Conservation (phyloP, 2,797 vertebrate species). For the Taeniopygia guttata region DNA sequence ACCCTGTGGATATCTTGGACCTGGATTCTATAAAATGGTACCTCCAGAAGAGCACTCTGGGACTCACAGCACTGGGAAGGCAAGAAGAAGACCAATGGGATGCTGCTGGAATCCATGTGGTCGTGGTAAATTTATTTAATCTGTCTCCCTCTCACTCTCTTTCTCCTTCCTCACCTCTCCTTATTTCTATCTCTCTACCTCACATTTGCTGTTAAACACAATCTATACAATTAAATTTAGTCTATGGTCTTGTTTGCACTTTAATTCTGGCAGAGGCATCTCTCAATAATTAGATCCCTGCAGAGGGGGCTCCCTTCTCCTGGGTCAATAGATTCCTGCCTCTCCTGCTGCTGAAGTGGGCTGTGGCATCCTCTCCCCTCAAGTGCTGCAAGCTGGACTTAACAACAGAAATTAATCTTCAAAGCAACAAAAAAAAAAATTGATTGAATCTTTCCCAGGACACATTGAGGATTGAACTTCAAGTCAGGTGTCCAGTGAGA, state of each 20-base stretch:
- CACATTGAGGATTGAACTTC: background rate
- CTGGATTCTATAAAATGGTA: background rate
- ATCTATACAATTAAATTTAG: rapidly evolving
- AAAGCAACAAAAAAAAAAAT: background rate
- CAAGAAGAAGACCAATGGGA: background rate
- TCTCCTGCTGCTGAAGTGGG: background rate
- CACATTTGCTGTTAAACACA: background rate
- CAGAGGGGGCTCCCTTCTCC: background rate
- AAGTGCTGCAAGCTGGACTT: background rate
- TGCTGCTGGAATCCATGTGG: background rate
- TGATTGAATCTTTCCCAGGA: background rate
- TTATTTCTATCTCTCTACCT: background rate
- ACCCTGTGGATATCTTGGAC: background rate
- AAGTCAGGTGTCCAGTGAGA: background rate
- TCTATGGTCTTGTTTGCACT: background rate
- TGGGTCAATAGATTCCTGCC: background rate
- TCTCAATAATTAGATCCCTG: background rate
- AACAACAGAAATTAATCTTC: background rate
- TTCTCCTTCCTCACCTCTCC: background rate
- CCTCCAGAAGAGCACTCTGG: background rate
- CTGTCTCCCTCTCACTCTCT: background rate
- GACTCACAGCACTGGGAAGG: background rate
- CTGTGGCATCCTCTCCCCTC: background rate
- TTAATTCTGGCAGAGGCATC: background rate
- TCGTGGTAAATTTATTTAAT: rapidly evolving